Evolutionary conservation across 2,888 invertebrate genomes (phyloP).

Genomic region (Mayetiola destructor): DNA sequence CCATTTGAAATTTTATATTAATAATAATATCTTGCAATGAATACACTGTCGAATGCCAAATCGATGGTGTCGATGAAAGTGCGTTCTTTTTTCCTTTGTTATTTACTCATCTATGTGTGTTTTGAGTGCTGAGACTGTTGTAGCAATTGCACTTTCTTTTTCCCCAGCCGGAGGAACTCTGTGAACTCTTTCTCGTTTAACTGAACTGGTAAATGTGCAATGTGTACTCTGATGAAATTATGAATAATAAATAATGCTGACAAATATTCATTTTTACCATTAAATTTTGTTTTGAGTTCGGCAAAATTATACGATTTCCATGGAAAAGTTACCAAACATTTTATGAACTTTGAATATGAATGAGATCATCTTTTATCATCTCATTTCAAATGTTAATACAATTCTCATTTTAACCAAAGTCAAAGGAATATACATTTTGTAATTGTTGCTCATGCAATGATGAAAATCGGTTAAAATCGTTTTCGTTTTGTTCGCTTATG

Average conservation of each 20-base stretch:
- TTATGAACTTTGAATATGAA: conserved; percentile 12
- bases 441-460: no score
- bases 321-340: not conserved
- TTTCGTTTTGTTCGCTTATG: no score
- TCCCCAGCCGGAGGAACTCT: no score
- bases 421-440: no score
- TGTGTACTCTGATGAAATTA: not conserved
- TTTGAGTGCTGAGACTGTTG: not conserved
- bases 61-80: no score
- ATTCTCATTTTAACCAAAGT: no score
- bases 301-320: not conserved
- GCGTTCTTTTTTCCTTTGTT: not conserved
- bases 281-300: not conserved
- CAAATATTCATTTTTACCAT: conserved; percentile 1
- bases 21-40: no score
- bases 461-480: no score
- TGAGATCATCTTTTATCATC: not conserved
- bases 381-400: no score
- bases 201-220: no score
- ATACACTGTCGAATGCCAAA: no score
- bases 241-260: conserved; percentile 11
- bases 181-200: no score
- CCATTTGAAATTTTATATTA: not conserved
- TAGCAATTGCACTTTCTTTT: not conserved
- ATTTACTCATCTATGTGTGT: not conserved